Evolutionary conservation across 2,113 vertebrate genomes (phyloP), one percentile per base, ranked within the genome.

Genomic region (Gymnarchus niloticus): DNA sequence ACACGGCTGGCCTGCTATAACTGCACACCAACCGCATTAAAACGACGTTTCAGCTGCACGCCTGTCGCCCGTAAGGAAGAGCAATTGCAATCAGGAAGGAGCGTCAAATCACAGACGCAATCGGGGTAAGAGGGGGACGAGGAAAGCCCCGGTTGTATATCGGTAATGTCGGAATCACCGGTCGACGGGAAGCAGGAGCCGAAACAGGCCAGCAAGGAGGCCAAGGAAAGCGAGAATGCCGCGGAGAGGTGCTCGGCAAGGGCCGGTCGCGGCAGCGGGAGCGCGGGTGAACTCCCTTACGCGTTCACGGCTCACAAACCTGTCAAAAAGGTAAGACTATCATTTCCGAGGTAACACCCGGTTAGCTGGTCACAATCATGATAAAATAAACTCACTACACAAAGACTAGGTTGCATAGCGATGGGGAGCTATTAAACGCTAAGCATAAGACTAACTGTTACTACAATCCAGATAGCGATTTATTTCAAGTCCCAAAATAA

Each of bases 161-260:
- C n/a, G n/a, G 48, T 76, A 56, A 87, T 87, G 86, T 87, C 86
- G 73, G 86, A 84, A 10, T 84, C 83, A 14, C 69, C 77, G 59
- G 61, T 61, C 21, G 93, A 94, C 49, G 83, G 87, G 33, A 94
- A 92, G 90, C 37, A 86, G 85, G 93, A 94, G 85, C 19, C 91
- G 86, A 94, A 94, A 59, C 94, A 94, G 89, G 93, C 93, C 46
- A 94, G 94, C 87, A 94, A 94, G 81, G 92, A 94, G 85, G 94
- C 87, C 89, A 94, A 94, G 52, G 94, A 94, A 88, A 94, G 93
- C 87, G 94, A 94, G 81, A 94, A 94, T 86, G 94, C 92, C 2
- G 94, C 94, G 87, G 94, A 94, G n/a, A 94, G 93, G 87, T 94
- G 92, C 52, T 94, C 94, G 21, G 92, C 92, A 33, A 93, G 93